Evolutionary conservation across 2,113 vertebrate genomes (phyloP), one percentile per base, ranked within the genome.

Genomic region (Cheirogaleus medius): DNA sequence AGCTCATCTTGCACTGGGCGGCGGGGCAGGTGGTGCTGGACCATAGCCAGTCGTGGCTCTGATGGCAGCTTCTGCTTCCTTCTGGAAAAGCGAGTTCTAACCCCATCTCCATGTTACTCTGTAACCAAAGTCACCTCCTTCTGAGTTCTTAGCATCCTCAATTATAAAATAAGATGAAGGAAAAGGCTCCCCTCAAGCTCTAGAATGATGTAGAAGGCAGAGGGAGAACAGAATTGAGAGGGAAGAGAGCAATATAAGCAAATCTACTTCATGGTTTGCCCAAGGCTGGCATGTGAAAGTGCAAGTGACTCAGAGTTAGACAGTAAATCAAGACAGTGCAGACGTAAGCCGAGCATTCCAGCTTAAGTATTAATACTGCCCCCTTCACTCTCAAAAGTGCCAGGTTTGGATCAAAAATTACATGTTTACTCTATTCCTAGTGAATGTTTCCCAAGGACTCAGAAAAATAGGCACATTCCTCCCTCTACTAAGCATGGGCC

Each of bases 1-100:
- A 37, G 11, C 6, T 5, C 42, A 3, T 27, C 0, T 2, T 5
- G 21, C 58, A 18, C 14, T 11, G 29, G 3, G 32, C n/a, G 0
- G 1, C 1, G 6, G 68, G 17, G 3, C 17, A 3, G 29, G 10
- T 3, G 21, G 3, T 10, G 1, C 32, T 13, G 34, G 69, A 21
- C 12, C 27, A 5, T 29, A 13, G 42, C 52, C 5, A 9, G 13
- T 37, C 63, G 13, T 0, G 0, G 32, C n/a, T 49, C 13, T 47
- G 69, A 44, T 9, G 3, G 39, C 0, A 27, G 15, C 13, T n/a
- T 37, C 32, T n/a, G 49, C 7, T 10, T 27, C 91, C 68, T 78
- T 68, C n/a, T 0, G 20, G 15, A 63, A 15, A 63, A 34, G 86
- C 3, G 15, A n/a, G 63, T 44, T 69, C 49, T 47, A 15, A 92